phyloP scores from a whole-genome alignment of 2,888 invertebrate genomes.

The Hemistola chrysoprasaria region DNA sequence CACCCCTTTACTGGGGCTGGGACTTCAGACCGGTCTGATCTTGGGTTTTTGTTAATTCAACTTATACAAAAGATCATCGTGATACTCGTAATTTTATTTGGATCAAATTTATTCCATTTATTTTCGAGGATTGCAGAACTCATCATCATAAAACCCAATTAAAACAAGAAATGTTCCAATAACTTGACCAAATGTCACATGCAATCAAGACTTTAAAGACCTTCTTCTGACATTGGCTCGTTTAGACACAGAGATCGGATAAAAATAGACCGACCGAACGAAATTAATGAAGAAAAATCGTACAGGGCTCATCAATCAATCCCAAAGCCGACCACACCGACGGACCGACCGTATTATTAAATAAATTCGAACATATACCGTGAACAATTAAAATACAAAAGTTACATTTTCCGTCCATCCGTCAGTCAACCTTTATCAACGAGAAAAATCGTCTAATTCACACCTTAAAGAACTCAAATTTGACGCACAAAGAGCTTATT shows the following conservation, averaged over 20 bases:
- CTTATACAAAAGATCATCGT: slow-evolving; percentile 29
- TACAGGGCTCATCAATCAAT: slow-evolving; percentile 61
- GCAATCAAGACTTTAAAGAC: too few species aligned
- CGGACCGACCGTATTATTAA: slow-evolving; percentile 61
- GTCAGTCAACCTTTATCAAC: slow-evolving; percentile 77
- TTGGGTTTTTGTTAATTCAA: slow-evolving; percentile 21
- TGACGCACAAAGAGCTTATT: slow-evolving; percentile 55
- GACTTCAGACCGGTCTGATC: too few species aligned
- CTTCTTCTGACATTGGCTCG: slow-evolving; percentile 2
- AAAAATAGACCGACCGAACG: slow-evolving; percentile 36
- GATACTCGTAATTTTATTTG: slow-evolving; percentile 6
- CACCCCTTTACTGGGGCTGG: slow-evolving; percentile 49
- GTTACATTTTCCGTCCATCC: slow-evolving; percentile 62
- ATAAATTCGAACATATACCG: slow-evolving; percentile 71
- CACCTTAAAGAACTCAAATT: slow-evolving; percentile 62
- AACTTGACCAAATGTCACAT: too few species aligned
- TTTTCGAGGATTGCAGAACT: too few species aligned
- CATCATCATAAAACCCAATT: too few species aligned
- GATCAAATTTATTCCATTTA: too few species aligned
- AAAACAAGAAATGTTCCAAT: too few species aligned
- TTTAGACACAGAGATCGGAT: slow-evolving; percentile 26
- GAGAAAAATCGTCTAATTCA: slow-evolving; percentile 78
- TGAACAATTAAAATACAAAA: slow-evolving; percentile 73
- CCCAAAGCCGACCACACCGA: slow-evolving; percentile 38
- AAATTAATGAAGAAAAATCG: slow-evolving; percentile 40